phyloP scores from a whole-genome alignment of 1,140 invertebrate species.

The Microplitis mediator region DNA sequence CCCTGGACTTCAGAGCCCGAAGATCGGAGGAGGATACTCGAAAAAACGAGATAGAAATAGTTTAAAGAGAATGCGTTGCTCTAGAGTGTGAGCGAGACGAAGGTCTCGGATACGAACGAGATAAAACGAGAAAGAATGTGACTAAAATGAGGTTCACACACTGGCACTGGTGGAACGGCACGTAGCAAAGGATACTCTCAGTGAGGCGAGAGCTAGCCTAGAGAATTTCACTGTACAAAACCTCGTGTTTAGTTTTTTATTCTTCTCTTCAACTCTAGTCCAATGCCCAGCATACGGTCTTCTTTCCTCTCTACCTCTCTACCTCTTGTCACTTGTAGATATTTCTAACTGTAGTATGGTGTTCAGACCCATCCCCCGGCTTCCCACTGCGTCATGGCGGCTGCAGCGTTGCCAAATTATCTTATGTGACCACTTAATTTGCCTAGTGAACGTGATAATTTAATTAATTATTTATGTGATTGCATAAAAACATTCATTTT shows the following conservation, averaged over 20 bases:
- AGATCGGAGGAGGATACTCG: constrained; percentile 30
- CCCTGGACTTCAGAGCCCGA: constrained; percentile 37
- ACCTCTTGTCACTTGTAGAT: constrained; percentile 14
- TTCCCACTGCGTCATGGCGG: constrained; percentile 40
- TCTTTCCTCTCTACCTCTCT: neutral
- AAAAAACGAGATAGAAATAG: constrained; percentile 20
- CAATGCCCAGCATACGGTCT: constrained; percentile 46
- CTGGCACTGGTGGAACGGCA: constrained; percentile 9
- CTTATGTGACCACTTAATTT: constrained; percentile 47
- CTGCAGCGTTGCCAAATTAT: constrained; percentile 60
- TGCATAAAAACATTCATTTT: constrained; percentile 23
- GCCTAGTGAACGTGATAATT: constrained; percentile 32
- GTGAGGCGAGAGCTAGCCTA: constrained; percentile 14
- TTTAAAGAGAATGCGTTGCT: constrained; percentile 23
- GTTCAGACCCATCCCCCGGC: constrained; percentile 17
- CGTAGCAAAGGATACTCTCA: constrained; percentile 17
- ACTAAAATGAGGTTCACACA: constrained; percentile 7
- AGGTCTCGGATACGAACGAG: neutral
- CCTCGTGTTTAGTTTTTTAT: constrained; percentile 44
- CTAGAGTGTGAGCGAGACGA: constrained; percentile 19
- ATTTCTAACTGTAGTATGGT: constrained; percentile 31
- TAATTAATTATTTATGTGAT: constrained; percentile 23
- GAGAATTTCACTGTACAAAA: constrained; percentile 46
- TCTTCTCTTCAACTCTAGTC: constrained; percentile 40
- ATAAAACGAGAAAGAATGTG: constrained; percentile 3